Evolutionary conservation across 2,113 vertebrate genomes (phyloP).

Genomic region (Psammodynastes pulverulentus): DNA sequence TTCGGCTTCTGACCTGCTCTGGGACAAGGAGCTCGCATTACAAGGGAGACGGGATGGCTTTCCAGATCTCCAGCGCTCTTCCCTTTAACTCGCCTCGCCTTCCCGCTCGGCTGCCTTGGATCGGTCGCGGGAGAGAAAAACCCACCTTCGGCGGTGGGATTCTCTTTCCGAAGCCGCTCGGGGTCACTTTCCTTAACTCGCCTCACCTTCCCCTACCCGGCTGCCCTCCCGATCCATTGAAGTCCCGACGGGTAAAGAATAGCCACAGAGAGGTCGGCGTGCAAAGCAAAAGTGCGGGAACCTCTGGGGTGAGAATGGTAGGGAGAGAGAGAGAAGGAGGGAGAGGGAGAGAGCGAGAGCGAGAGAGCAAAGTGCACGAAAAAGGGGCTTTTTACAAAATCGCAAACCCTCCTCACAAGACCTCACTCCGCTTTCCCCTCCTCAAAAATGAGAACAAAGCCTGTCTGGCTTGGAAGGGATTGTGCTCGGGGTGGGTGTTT

Average conservation of each 20-base stretch:
- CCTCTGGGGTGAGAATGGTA: too few relatives aligned
- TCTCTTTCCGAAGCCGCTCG: neutral
- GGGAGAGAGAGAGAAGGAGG: too few relatives aligned
- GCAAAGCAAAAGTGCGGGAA: neutral
- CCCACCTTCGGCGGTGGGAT: neutral
- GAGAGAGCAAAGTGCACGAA: too few relatives aligned
- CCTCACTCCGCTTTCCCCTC: neutral
- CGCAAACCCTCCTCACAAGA: neutral
- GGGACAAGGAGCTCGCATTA: neutral
- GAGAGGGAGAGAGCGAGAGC: neutral
- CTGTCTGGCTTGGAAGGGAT: neutral
- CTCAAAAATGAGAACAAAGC: neutral
- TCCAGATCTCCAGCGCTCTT: neutral
- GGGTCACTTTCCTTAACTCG: too few relatives aligned
- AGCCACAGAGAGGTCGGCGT: neutral
- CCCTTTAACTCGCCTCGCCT: too few relatives aligned
- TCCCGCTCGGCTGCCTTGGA: neutral
- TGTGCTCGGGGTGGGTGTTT: neutral
- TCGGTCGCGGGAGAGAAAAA: neutral
- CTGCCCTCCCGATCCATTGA: neutral
- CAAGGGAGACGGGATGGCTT: neutral
- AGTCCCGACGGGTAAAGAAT: neutral
- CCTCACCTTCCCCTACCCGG: neutral
- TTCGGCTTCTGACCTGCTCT: conserved; percentile 30
- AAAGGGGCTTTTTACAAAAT: too few relatives aligned